phyloP scores from a whole-genome alignment of 2,113 vertebrate species.

The Ochotona curzoniae region DNA sequence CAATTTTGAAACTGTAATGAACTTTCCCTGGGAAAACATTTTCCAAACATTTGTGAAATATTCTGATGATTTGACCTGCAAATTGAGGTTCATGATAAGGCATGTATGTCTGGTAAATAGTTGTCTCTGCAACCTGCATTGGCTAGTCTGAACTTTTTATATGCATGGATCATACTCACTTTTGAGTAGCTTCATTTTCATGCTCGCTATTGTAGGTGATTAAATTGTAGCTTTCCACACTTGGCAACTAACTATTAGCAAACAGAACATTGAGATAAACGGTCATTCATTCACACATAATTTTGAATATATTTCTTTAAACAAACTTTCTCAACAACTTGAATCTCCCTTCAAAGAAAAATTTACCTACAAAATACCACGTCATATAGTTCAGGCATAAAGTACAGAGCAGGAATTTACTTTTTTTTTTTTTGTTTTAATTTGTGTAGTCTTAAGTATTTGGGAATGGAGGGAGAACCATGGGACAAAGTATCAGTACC shows the following conservation, averaged over 20 bases:
- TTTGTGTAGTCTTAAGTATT: background rate
- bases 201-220: background rate
- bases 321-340: conserved; percentile 58
- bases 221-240: conserved; percentile 37
- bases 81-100: conserved; percentile 32
- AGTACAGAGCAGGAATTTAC: background rate
- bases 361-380: background rate
- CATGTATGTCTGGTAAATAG: background rate
- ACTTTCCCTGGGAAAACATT: conserved; percentile 58
- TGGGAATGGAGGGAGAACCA: background rate
- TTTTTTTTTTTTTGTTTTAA: too few species aligned
- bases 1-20: conserved; percentile 56
- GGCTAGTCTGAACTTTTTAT: conserved; percentile 22
- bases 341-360: conserved; percentile 42
- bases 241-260: background rate
- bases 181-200: background rate
- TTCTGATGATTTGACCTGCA: conserved; percentile 63
- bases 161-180: background rate
- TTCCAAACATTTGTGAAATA: conserved; percentile 71
- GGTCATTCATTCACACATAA: conserved; percentile 53
- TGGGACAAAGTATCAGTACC: conserved; percentile 12
- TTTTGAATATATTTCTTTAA: conserved; percentile 63
- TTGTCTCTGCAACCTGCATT: conserved; percentile 10
- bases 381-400: background rate
- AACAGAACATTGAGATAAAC: conserved; percentile 48